phyloP scores from a whole-genome alignment of 2,888 invertebrate species.

The Punctoribates punctum region DNA sequence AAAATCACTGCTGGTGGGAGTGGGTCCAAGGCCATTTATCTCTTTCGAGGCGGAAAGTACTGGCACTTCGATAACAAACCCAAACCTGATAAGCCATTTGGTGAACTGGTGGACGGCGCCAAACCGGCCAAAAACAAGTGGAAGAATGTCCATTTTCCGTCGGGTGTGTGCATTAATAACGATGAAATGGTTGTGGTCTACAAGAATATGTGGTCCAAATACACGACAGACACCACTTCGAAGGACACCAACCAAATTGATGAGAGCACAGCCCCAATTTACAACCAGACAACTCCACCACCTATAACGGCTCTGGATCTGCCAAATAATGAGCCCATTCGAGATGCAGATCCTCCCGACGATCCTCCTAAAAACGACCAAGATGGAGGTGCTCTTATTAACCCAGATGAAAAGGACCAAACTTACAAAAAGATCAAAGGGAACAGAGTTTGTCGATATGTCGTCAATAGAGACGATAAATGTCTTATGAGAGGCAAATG shows the following conservation, averaged over 20 bases:
- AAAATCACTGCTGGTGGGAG: not conserved
- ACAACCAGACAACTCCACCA: too few relatives aligned
- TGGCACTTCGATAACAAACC: constrained; percentile 27
- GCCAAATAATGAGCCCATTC: too few relatives aligned
- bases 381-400: not conserved
- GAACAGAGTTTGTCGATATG: not conserved
- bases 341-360: too few relatives aligned
- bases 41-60: constrained; percentile 14
- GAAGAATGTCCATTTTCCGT: not conserved
- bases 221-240: too few relatives aligned
- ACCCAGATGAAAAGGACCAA: not conserved
- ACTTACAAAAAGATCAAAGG: not conserved
- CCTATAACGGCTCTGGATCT: too few relatives aligned
- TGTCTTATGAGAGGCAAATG: not conserved
- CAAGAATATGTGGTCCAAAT: not conserved
- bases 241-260: too few relatives aligned
- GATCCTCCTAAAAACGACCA: not conserved
- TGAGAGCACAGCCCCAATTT: too few relatives aligned
- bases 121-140: not conserved
- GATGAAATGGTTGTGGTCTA: not conserved
- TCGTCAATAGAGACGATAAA: not conserved
- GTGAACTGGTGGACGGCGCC: not conserved
- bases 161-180: not conserved
- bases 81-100: not conserved
- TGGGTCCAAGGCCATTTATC: not conserved